A percentile compares a stretch with the other conserved stretches of the same genome.
Conservation (phyloP, 2,888 invertebrate genomes). For the Cylindroiulus punctatus region DNA sequence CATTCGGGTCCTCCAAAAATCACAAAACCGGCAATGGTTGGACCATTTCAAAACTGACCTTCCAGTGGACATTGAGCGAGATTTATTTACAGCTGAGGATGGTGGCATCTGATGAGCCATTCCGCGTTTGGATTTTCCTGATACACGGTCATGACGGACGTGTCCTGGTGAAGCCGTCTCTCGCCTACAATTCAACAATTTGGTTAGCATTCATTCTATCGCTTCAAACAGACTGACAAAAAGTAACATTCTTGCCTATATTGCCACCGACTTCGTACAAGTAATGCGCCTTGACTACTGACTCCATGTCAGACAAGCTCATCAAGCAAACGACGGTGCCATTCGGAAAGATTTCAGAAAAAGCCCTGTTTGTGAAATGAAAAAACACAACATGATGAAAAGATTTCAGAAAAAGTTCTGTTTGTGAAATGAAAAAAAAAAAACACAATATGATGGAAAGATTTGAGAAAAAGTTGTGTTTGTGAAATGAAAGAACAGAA, state of each 20-base stretch:
- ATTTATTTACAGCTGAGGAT: neutral
- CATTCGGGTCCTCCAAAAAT: neutral
- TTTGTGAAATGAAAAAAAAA: too few relatives aligned
- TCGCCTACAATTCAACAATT: conserved; percentile 10
- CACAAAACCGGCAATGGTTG: neutral
- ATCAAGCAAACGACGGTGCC: conserved; percentile 51
- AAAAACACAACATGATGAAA: neutral
- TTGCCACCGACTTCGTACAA: conserved; percentile 58
- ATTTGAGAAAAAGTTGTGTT: too few relatives aligned
- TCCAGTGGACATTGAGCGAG: neutral
- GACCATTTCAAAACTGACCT: neutral
- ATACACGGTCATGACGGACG: conserved; percentile 14
- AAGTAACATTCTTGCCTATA: conserved; percentile 52
- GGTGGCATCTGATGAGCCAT: conserved; percentile 50
- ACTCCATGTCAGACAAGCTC: conserved; percentile 39
- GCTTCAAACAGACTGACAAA: neutral
- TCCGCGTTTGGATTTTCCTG: conserved; percentile 54
- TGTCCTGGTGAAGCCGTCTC: conserved; percentile 44
- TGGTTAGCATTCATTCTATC: neutral
- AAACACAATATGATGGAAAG: too few relatives aligned
- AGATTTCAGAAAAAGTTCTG: too few relatives aligned
- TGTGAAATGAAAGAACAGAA: too few relatives aligned
- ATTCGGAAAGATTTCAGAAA: conserved; percentile 39
- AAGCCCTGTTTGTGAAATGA: neutral
- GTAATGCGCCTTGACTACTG: conserved; percentile 53